These are phyloP conservation scores for Laupala kohalensis DNA, from an alignment of 1,140 invertebrate genomes.

Conservation along the genomic window DNA sequence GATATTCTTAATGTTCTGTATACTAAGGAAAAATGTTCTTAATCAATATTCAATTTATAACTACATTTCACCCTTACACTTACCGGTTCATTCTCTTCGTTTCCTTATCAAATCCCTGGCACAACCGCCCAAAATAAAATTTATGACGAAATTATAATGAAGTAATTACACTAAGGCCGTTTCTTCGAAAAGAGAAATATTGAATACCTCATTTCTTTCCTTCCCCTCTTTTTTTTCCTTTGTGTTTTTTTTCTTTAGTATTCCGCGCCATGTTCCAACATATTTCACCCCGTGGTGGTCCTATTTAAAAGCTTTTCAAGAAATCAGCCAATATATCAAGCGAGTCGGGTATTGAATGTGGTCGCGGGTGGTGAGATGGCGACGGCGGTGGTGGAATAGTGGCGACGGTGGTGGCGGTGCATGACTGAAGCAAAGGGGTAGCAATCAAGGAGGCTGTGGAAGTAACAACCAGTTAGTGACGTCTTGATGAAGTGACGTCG, in stretches of 20 bases:
- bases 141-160: background rate
- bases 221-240: no score
- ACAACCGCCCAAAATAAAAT: background rate
- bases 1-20: background rate
- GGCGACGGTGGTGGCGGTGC: no score
- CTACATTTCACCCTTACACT: background rate
- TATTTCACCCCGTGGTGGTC: background rate
- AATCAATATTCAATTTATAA: background rate
- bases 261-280: background rate
- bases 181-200: background rate
- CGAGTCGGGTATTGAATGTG: background rate
- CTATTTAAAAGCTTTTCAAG: background rate
- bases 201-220: background rate
- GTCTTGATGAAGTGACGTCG: no score
- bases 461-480: no score
- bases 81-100: background rate
- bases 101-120: background rate
- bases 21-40: background rate
- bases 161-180: background rate
- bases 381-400: no score
- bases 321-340: background rate
- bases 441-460: no score
- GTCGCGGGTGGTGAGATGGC: no score
- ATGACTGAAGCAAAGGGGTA: no score
- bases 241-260: background rate